A percentile compares a stretch with the other conserved stretches of the same genome.
Conservation (phyloP, 2,113 vertebrate genomes). For the Salvelinus namaycush region DNA sequence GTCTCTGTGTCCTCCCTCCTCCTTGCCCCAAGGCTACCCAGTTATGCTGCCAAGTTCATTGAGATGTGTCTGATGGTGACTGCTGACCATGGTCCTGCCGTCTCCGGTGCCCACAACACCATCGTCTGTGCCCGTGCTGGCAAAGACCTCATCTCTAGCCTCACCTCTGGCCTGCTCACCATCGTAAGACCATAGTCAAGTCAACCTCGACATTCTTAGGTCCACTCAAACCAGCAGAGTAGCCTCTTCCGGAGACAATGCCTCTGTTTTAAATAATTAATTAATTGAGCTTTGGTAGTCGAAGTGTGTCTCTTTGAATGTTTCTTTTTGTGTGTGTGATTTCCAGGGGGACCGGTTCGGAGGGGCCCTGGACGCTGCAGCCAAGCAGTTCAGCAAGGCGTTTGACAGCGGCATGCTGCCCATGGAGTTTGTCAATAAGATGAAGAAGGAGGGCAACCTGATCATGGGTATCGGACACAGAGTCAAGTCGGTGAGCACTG, state of each 20-base stretch:
- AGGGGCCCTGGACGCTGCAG: slow-evolving; percentile 94
- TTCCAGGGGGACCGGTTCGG: slow-evolving; percentile 93
- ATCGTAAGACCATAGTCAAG: slow-evolving; percentile 78
- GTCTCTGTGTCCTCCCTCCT: not conserved
- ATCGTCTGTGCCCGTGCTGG: slow-evolving; percentile 97
- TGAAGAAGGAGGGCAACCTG: slow-evolving; percentile 97
- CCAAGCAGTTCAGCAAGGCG: slow-evolving; percentile 97
- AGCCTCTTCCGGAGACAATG: no score
- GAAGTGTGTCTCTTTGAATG: not conserved
- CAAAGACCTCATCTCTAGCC: slow-evolving; percentile 96
- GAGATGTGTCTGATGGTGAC: slow-evolving; percentile 99
- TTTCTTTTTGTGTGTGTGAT: not conserved
- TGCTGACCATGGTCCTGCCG: slow-evolving; percentile 93
- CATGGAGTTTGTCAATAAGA: slow-evolving; percentile 99
- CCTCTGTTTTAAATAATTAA: no score
- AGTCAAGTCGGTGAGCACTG: slow-evolving; percentile 90
- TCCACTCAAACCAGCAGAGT: no score
- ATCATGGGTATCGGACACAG: slow-evolving; percentile 99
- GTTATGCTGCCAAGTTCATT: slow-evolving; percentile 94
- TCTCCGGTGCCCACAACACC: slow-evolving; percentile 97
- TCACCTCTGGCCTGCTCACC: slow-evolving; percentile 96
- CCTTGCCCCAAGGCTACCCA: slow-evolving; percentile 76
- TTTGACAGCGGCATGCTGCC: slow-evolving; percentile 96
- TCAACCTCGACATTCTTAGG: not conserved
- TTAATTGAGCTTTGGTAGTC: no score